Base-by-base conservation (phyloP, 2,888 invertebrate species). In the Stenodema calcarata region DNA sequence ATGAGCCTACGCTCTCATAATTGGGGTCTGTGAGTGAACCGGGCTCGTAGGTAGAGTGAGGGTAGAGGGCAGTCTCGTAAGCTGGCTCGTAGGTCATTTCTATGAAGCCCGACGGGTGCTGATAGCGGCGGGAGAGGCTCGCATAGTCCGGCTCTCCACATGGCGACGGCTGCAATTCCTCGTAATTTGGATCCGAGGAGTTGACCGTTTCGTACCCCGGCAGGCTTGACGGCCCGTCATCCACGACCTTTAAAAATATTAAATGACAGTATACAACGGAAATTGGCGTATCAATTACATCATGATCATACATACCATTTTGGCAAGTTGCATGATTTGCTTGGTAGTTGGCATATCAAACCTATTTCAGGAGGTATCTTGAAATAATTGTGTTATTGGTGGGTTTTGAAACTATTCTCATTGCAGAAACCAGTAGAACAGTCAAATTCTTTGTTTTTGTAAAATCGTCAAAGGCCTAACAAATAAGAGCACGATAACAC, bases 21-120 rank as follows among this genome's bases (percentile, higher is more conserved):
- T 96, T 96, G 0, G 96, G 95, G 92, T 96, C 95, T 23, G 78
- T 80, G 3, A 95, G 95, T 90, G 95, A 95, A 78, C 91, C 90
- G 27, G 84, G 84, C 73, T 84, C 84, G 84, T 84, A 84, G 35
- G 84, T 84, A 84, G 84, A 84, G 84, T 27, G 84, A 84, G 47
- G 84, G 4, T 89, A 86, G 50, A 18, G 86, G 84, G 76, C 73
- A 84, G 82, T 76, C 84, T 87, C 84, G 86, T 86, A 86, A 28
- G 73, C 70, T 81, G 73, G 73, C 79, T 70, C 73, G 86, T 86
- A 62, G 44, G 47, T 81, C 70, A 44, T 78, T 76, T 86, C 86
- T 50, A 11, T 79, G 76, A 69, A 86, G 80, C 80, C 86, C 16
- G 47, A 18, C 54, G 44, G 73, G 54, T 79, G 79, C 18, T 78